Percentiles rank a stretch among this genome's conserved stretches.
Conservation (phyloP, 30 jellyfish, hydroid and myxozoan genomes). For the Mastigias papua region DNA sequence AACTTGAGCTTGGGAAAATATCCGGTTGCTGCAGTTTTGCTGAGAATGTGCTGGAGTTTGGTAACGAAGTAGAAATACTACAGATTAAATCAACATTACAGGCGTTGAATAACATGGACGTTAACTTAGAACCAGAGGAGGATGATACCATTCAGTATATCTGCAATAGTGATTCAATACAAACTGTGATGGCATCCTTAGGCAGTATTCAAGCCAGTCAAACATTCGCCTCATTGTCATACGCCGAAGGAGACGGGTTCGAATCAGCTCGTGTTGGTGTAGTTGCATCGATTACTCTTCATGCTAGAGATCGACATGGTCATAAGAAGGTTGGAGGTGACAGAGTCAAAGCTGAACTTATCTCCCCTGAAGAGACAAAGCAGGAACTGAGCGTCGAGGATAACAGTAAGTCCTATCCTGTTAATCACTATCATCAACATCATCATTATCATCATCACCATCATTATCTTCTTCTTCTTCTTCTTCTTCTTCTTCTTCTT, state of each 20-base stretch:
- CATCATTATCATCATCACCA: too few species aligned
- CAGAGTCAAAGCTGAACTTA: conserved; percentile 84
- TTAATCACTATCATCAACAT: too few species aligned
- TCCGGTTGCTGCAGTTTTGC: conserved; percentile 94
- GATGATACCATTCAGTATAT: conserved; percentile 97
- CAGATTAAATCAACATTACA: conserved; percentile 94
- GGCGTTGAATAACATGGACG: conserved; percentile 66
- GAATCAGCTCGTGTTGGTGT: conserved; percentile 96
- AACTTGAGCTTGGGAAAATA: conserved; percentile 93
- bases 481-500: too few species aligned
- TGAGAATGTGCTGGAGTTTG: conserved; percentile 90
- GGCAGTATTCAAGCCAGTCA: conserved; percentile 95
- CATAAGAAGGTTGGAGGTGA: conserved; percentile 88
- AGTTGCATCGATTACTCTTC: conserved; percentile 79
- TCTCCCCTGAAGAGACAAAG: conserved; percentile 87
- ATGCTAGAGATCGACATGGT: conserved; percentile 98
- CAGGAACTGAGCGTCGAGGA: conserved; percentile 78
- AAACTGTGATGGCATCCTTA: conserved; percentile 83
- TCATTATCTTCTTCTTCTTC: too few species aligned
- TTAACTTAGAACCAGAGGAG: conserved; percentile 95
- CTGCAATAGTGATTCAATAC: conserved; percentile 82
- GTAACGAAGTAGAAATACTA: conserved; percentile 94
- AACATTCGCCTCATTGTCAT: conserved; percentile 96
- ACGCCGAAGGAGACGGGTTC: conserved; percentile 98
- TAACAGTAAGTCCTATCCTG: conserved; percentile 76